These are phyloP conservation scores for Sycophila sp. DNA, from an alignment of 1,140 invertebrate species.

Conservation along the genomic window DNA sequence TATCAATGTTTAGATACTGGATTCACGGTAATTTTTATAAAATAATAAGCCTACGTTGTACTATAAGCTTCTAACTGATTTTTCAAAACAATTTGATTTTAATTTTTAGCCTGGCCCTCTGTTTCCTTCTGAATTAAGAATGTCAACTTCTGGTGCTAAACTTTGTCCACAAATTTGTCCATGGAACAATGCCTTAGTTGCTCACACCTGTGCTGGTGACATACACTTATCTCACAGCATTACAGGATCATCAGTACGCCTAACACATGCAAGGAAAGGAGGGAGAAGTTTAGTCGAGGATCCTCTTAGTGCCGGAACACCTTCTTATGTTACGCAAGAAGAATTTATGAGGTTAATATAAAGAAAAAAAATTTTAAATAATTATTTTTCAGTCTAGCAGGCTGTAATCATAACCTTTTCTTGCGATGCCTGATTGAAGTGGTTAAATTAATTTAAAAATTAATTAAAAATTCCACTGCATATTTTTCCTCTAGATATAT, in stretches of 20 bases:
- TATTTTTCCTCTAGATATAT: slow-evolving; percentile 74
- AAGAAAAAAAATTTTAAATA: too few relatives aligned
- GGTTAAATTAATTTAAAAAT: too few relatives aligned
- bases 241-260: slow-evolving; percentile 76
- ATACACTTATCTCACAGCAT: slow-evolving; percentile 86
- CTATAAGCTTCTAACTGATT: slow-evolving; percentile 10
- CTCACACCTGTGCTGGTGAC: slow-evolving; percentile 90
- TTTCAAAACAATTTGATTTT: slow-evolving; percentile 3
- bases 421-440: too few relatives aligned
- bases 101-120: slow-evolving; percentile 72
- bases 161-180: slow-evolving; percentile 94
- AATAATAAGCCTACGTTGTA: not conserved
- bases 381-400: too few relatives aligned
- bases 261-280: slow-evolving; percentile 87
- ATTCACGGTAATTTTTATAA: slow-evolving; percentile 68
- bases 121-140: slow-evolving; percentile 77
- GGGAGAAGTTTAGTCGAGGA: slow-evolving; percentile 79
- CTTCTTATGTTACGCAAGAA: slow-evolving; percentile 98
- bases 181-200: slow-evolving; percentile 84
- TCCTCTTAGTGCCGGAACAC: slow-evolving; percentile 88
- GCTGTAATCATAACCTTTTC: too few relatives aligned
- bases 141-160: slow-evolving; percentile 74
- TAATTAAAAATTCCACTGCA: not conserved
- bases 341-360: slow-evolving; percentile 81
- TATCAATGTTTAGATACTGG: slow-evolving; percentile 82